A percentile compares a stretch with the other conserved stretches of the same genome.
These are phyloP conservation scores for Sipha flava DNA, from an alignment of 1,140 invertebrate species.

Conservation along the genomic window DNA sequence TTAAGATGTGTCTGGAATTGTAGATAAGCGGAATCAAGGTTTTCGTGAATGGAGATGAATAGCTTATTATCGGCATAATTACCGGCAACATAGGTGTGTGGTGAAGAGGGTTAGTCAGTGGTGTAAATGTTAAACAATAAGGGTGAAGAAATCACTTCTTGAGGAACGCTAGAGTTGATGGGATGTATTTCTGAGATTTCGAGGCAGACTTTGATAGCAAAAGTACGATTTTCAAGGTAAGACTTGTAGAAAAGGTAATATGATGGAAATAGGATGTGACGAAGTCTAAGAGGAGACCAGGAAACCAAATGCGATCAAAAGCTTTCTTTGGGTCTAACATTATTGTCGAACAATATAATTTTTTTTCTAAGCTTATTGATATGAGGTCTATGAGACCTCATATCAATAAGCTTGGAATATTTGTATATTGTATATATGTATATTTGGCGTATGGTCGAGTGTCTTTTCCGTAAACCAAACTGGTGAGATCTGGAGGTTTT, in stretches of 20 bases:
- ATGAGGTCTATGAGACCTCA: conserved; percentile 33
- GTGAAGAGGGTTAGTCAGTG: background rate
- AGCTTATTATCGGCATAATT: background rate
- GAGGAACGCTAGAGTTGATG: background rate
- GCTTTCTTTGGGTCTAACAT: conserved; percentile 38
- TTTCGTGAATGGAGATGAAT: background rate
- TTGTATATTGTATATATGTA: too few relatives aligned
- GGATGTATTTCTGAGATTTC: background rate
- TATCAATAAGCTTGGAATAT: too few relatives aligned
- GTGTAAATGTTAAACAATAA: background rate
- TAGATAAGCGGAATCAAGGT: background rate
- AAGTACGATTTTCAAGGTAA: conserved; percentile 1
- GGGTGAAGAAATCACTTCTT: background rate
- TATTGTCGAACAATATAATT: conserved; percentile 33
- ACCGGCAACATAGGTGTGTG: background rate
- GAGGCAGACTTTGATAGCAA: background rate
- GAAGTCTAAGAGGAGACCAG: conserved; percentile 34
- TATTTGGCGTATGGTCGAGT: conserved; percentile 41
- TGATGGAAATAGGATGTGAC: background rate
- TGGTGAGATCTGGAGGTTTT: conserved; percentile 41
- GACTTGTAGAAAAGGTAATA: background rate
- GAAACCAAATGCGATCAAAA: conserved; percentile 42
- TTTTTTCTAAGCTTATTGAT: conserved; percentile 30
- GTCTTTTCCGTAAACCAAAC: conserved; percentile 41
- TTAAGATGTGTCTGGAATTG: background rate